These are phyloP conservation scores for Selene dorsalis DNA, from an alignment of 2,797 vertebrate genomes.

Conservation along the genomic window DNA sequence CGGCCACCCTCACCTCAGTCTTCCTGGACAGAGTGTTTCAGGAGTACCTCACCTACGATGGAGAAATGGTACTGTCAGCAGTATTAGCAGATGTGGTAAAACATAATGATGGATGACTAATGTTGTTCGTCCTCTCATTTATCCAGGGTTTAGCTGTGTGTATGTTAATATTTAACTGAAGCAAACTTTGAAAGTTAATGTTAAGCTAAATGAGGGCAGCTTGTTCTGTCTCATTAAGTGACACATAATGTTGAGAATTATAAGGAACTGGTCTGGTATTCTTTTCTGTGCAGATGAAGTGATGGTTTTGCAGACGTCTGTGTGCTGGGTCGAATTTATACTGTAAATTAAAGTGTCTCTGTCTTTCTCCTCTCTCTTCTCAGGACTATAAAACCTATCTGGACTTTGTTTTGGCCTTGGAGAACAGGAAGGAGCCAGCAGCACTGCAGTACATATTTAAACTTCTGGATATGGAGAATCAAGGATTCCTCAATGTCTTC, in stretches of 20 bases:
- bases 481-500: slow-evolving; percentile 96
- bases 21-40: slow-evolving; percentile 98
- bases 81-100: not conserved
- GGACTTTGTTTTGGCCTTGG: slow-evolving; percentile 97
- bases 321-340: not conserved
- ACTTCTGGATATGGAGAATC: slow-evolving; percentile 98
- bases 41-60: slow-evolving; percentile 97
- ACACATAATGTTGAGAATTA: not conserved
- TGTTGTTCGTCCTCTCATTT: not conserved
- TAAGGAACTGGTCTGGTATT: not conserved
- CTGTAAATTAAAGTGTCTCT: not conserved
- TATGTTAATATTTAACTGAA: slow-evolving; percentile 32
- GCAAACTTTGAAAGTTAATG: not conserved
- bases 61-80: slow-evolving; percentile 92
- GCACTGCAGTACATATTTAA: slow-evolving; percentile 98
- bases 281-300: not conserved
- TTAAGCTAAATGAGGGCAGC: slow-evolving; percentile 2
- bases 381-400: slow-evolving; percentile 99
- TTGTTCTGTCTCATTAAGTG: not conserved
- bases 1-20: slow-evolving; percentile 94
- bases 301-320: not conserved
- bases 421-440: slow-evolving; percentile 98
- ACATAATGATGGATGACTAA: not conserved
- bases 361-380: slow-evolving; percentile 25
- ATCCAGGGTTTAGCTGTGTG: not conserved